Conservation (phyloP, 2,888 invertebrate genomes). For the Theodoxus fluviatilis region DNA sequence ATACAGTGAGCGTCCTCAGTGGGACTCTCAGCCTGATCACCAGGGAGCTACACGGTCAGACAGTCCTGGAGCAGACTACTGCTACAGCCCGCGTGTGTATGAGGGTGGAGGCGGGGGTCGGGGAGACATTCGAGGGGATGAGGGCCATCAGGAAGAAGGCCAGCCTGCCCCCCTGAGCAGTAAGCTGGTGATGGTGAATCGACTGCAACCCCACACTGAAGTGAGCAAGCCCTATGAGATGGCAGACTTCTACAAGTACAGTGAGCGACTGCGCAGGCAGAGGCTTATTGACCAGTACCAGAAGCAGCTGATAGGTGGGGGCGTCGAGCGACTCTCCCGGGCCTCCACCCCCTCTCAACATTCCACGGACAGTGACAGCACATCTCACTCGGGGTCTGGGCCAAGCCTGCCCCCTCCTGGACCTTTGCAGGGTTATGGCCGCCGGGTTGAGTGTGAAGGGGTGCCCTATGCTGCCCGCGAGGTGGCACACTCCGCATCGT, state of each 20-base stretch:
- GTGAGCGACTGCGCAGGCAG: slow-evolving; percentile 85
- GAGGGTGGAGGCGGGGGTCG: slow-evolving; percentile 35
- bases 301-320: slow-evolving; percentile 47
- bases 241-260: slow-evolving; percentile 97
- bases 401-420: slow-evolving; percentile 36
- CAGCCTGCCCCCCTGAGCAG: slow-evolving; percentile 40
- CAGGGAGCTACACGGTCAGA: too few relatives aligned
- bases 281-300: slow-evolving; percentile 55
- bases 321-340: slow-evolving; percentile 37
- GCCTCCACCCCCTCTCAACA: slow-evolving; percentile 49
- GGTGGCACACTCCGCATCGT: slow-evolving; percentile 36
- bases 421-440: too few relatives aligned
- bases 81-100: slow-evolving; percentile 53
- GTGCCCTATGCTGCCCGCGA: slow-evolving; percentile 4
- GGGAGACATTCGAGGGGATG: slow-evolving; percentile 18
- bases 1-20: too few relatives aligned
- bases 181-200: slow-evolving; percentile 52
- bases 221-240: slow-evolving; percentile 96
- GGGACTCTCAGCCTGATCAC: too few relatives aligned
- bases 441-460: too few relatives aligned
- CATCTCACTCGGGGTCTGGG: slow-evolving; percentile 40
- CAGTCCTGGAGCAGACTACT: slow-evolving; percentile 39
- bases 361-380: slow-evolving; percentile 48
- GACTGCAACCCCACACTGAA: slow-evolving; percentile 69
- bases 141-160: background rate